These are phyloP conservation scores for Lophius americanus DNA, from an alignment of 2,797 vertebrate genomes.

Conservation along the genomic window DNA sequence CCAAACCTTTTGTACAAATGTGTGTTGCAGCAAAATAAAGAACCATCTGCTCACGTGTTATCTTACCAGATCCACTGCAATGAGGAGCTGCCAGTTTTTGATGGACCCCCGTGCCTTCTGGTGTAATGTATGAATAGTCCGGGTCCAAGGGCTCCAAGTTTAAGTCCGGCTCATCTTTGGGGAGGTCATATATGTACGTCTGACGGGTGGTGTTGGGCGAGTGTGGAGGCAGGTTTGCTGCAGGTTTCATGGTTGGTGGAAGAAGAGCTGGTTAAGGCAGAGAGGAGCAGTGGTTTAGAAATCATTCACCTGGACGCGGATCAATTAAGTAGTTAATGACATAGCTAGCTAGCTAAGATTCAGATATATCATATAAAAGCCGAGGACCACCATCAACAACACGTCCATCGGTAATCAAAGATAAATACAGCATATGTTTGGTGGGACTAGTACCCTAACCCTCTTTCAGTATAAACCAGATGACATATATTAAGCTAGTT, in stretches of 20 bases:
- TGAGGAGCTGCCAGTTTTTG: constrained; percentile 18
- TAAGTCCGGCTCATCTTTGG: constrained; percentile 24
- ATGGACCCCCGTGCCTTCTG: constrained; percentile 41
- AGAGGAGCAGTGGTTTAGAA: constrained; percentile 3
- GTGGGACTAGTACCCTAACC: too few species aligned
- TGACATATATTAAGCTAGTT: too few species aligned
- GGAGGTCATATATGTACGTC: constrained; percentile 35
- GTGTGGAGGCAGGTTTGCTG: constrained; percentile 1
- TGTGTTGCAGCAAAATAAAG: background rate
- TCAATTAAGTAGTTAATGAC: background rate
- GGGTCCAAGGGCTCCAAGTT: constrained; percentile 16
- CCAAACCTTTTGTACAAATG: background rate
- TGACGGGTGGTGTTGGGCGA: constrained; percentile 10
- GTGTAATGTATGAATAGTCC: constrained; percentile 32
- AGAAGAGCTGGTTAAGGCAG: constrained; percentile 60
- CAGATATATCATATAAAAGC: too few species aligned
- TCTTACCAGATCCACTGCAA: background rate
- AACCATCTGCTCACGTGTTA: constrained; percentile 37
- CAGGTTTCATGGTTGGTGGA: constrained; percentile 60
- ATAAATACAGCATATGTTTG: too few species aligned
- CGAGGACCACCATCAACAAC: too few species aligned
- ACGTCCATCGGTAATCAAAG: too few species aligned
- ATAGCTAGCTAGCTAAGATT: too few species aligned
- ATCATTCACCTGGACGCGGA: background rate
- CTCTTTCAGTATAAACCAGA: too few species aligned